Percentiles rank a stretch among this genome's conserved stretches.
Conservation (phyloP, 92 coral and sea anemone species). For the Umimayanthus chanpuru region DNA sequence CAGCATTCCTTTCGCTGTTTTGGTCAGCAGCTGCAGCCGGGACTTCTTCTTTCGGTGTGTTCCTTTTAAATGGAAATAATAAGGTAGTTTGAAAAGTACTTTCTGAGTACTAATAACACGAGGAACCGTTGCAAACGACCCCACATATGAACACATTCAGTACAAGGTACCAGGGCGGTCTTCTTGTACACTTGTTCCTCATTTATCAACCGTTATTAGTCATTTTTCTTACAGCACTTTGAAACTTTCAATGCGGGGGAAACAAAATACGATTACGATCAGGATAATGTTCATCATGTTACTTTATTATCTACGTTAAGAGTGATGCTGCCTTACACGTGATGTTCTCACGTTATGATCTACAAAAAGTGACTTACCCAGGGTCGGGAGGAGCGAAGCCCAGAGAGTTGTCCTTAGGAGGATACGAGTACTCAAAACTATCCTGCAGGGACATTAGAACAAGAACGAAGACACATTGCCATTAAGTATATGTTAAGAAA, state of each 20-base stretch:
- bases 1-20: not conserved
- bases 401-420: conserved; percentile 60
- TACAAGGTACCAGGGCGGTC: too few relatives aligned
- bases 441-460: conserved; percentile 48
- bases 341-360: not conserved
- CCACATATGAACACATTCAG: too few relatives aligned
- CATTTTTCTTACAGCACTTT: too few relatives aligned
- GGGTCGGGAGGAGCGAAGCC: conserved; percentile 45
- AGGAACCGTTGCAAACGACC: too few relatives aligned
- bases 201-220: too few relatives aligned
- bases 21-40: not conserved
- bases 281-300: not conserved
- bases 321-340: too few relatives aligned
- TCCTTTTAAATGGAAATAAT: not conserved
- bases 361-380: conserved; percentile 42
- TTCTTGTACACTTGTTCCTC: too few relatives aligned
- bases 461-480: not conserved
- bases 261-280: too few relatives aligned
- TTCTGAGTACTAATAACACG: too few relatives aligned
- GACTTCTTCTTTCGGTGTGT: not conserved
- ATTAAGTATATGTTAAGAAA: not conserved
- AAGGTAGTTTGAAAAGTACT: too few relatives aligned
- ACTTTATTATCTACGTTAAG: too few relatives aligned
- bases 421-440: conserved; percentile 73
- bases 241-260: too few relatives aligned